Base-by-base conservation (phyloP, 2,888 invertebrate species). In the Harpalus rubripes region DNA sequence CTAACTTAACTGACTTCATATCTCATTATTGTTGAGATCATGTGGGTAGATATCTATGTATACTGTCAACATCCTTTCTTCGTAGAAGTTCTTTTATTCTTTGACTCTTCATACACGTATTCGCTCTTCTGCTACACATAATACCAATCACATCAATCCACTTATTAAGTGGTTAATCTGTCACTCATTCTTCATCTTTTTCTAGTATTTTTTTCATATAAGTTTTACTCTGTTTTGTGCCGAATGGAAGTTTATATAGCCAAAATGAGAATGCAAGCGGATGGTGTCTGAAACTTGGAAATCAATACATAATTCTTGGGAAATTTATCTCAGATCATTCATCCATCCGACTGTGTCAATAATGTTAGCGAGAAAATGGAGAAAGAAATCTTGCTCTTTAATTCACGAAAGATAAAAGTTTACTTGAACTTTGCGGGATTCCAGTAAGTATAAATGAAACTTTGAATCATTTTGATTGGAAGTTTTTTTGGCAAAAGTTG, bases 321-420 rank as follows among this genome's bases (percentile, higher is more conserved):
- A 15, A 72, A 72, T n/a, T 41, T 72, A 39, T 41, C 41, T 16
- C 16, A 72, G 41, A 41, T 72, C 39, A 72, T 41, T 44, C 39
- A 72, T 41, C 16, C 72, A 72, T 72, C 39, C 18, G 39, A 72
- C 41, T 41, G 72, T 72, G 72, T 72, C 72, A 72, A 72, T 72
- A 61, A 61, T 32, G 80, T 80, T 61, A 39, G 26, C 18, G 41
- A 61, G 61, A 59, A 61, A 80, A 80, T 80, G 61, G 80, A 80
- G 61, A 26, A 59, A 12, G 56, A 78, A 78, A 58, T 78, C 56
- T 56, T 56, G 58, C 59, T 78, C 78, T 78, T 78, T 78, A 78
- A 78, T 59, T 78, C 78, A 56, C 12, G 58, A 58, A 78, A 78
- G 52, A 78, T 78, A 78, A 32, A 58, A 78, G 32, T 58, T 78